A percentile compares a stretch with the other conserved stretches of the same genome.
phyloP scores from a whole-genome alignment of 2,113 vertebrate genomes.

The Myocastor coypus region DNA sequence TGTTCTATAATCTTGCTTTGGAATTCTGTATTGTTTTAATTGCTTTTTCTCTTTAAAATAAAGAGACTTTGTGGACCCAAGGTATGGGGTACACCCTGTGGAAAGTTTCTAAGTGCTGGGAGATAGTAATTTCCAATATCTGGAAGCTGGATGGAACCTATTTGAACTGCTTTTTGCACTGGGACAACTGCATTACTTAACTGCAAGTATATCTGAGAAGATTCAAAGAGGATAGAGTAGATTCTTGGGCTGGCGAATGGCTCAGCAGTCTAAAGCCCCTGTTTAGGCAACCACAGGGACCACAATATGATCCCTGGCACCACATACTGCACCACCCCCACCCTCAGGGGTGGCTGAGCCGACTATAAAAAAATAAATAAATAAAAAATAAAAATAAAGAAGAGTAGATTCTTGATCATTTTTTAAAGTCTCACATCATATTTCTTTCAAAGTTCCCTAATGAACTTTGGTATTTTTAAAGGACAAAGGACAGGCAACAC shows the following conservation, averaged over 20 bases:
- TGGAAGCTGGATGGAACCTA: neutral
- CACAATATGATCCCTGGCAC: no score
- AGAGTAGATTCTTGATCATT: neutral
- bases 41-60: no score
- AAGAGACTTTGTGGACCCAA: neutral
- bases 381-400: neutral
- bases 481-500: neutral
- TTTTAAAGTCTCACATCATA: conserved; percentile 20
- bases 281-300: no score
- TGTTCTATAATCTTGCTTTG: no score
- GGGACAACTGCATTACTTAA: neutral
- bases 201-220: neutral
- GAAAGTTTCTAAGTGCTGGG: neutral
- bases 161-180: conserved; percentile 30
- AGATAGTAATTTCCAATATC: neutral
- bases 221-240: neutral
- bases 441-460: neutral
- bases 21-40: no score
- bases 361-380: no score
- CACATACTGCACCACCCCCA: no score
- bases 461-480: neutral
- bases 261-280: no score
- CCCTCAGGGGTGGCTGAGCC: no score
- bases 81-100: neutral
- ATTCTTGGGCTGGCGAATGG: no score